These are phyloP conservation scores for Automeris io DNA, from an alignment of 2,888 invertebrate species.

Conservation along the genomic window DNA sequence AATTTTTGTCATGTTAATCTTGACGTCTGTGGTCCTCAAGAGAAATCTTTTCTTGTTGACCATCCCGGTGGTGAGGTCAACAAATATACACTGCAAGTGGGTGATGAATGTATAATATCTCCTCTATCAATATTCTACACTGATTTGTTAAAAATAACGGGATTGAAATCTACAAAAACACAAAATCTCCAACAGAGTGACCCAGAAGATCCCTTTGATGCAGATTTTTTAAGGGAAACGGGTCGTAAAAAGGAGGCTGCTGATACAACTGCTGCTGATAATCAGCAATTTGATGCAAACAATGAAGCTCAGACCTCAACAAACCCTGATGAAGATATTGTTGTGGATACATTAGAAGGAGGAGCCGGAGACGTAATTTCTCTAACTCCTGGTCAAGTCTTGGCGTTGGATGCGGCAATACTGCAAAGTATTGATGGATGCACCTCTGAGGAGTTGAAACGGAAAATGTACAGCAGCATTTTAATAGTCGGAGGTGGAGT, in stretches of 20 bases:
- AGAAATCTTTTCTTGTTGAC: slow-evolving; percentile 85
- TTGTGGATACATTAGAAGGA: slow-evolving; percentile 79
- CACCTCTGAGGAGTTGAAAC: slow-evolving; percentile 90
- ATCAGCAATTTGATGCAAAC: slow-evolving; percentile 65
- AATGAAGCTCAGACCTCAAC: slow-evolving; percentile 67
- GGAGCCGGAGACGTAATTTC: slow-evolving; percentile 81
- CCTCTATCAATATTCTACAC: slow-evolving; percentile 92
- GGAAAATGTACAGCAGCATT: slow-evolving; percentile 96
- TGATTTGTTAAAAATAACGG: slow-evolving; percentile 91
- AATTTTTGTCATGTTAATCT: slow-evolving; percentile 94
- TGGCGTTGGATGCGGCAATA: slow-evolving; percentile 94
- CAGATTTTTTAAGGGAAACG: slow-evolving; percentile 92
- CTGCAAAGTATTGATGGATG: slow-evolving; percentile 94
- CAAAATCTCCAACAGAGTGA: slow-evolving; percentile 85
- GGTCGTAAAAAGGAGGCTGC: slow-evolving; percentile 77
- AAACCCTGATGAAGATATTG: slow-evolving; percentile 83
- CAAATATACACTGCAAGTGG: slow-evolving; percentile 87
- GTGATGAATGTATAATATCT: slow-evolving; percentile 95
- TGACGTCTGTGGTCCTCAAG: slow-evolving; percentile 92
- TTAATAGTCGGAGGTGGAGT: slow-evolving; percentile 94
- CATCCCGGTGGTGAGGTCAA: slow-evolving; percentile 82
- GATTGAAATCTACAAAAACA: slow-evolving; percentile 82
- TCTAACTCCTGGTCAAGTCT: slow-evolving; percentile 85
- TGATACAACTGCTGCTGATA: slow-evolving; percentile 56
- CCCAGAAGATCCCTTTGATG: slow-evolving; percentile 95